Percentiles rank a stretch among this genome's conserved stretches.
Evolutionary conservation across 2,113 vertebrate genomes (phyloP).

Genomic region (Cairina moschata): DNA sequence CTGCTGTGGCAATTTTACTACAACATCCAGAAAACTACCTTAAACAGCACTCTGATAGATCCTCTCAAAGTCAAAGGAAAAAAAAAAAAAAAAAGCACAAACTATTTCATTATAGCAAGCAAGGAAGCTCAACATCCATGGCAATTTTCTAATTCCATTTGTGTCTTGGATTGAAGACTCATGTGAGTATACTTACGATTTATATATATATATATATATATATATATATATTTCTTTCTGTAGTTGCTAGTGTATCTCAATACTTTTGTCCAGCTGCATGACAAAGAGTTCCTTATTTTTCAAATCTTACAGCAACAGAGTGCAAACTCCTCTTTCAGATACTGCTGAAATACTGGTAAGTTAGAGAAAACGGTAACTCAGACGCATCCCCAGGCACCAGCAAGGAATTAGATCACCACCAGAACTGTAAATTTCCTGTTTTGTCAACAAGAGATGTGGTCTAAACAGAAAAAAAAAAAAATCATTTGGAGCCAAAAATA

Average conservation of each 20-base stretch:
- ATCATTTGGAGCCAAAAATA: background rate
- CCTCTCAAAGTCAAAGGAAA: background rate
- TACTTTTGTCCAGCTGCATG: background rate
- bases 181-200: background rate
- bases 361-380: background rate
- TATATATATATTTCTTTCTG: too few species aligned
- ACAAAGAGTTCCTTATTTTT: constrained; percentile 48
- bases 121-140: background rate
- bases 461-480: background rate
- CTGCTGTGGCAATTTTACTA: constrained; percentile 16
- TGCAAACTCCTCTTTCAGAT: constrained; percentile 14
- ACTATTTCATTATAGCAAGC: constrained; percentile 32
- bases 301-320: background rate
- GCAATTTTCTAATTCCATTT: constrained; percentile 31
- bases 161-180: background rate
- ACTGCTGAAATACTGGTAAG: background rate
- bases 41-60: constrained; percentile 25
- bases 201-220: too few species aligned
- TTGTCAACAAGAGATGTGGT: background rate
- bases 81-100: background rate
- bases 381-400: background rate
- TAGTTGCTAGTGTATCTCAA: background rate
- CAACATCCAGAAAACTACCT: constrained; percentile 48
- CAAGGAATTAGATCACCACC: background rate
- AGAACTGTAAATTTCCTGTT: background rate